phyloP scores from a whole-genome alignment of 2,113 vertebrate genomes.

The Nymphicus hollandicus region DNA sequence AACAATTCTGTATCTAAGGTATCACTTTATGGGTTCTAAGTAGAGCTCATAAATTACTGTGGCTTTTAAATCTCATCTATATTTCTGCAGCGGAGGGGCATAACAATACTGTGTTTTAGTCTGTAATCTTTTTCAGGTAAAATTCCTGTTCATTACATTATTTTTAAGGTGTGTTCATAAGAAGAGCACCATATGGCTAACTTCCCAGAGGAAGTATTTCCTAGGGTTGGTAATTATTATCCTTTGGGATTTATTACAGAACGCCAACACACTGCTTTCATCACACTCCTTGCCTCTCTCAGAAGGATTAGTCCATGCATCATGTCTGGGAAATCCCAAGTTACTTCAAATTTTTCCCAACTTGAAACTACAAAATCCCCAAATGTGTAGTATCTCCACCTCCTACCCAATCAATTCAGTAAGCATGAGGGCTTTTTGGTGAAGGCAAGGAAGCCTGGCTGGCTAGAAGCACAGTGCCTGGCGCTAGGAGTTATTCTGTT shows the following conservation, averaged over 20 bases:
- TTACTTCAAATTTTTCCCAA: not conserved
- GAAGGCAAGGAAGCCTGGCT: not conserved
- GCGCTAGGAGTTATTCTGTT: not conserved
- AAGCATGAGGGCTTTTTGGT: not conserved
- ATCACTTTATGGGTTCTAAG: constrained; percentile 38
- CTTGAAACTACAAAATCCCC: not conserved
- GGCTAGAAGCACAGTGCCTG: not conserved
- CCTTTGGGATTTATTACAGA: not conserved
- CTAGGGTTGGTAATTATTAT: not conserved
- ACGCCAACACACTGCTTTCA: not conserved
- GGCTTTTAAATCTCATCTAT: constrained; percentile 36
- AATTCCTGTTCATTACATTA: not conserved
- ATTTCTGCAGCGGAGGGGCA: not conserved
- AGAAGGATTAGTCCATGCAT: not conserved
- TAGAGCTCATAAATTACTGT: constrained; percentile 47
- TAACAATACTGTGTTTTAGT: not conserved
- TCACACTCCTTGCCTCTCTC: not conserved
- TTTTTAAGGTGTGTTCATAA: not conserved
- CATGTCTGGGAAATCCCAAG: not conserved
- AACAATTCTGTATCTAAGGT: constrained; percentile 16
- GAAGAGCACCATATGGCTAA: not conserved
- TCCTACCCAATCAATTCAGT: not conserved
- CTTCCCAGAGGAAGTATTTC: not conserved
- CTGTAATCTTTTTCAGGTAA: not conserved
- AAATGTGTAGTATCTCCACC: not conserved